Evolutionary conservation across 2,113 vertebrate genomes (phyloP).

Genomic region (Microtus pennsylvanicus): DNA sequence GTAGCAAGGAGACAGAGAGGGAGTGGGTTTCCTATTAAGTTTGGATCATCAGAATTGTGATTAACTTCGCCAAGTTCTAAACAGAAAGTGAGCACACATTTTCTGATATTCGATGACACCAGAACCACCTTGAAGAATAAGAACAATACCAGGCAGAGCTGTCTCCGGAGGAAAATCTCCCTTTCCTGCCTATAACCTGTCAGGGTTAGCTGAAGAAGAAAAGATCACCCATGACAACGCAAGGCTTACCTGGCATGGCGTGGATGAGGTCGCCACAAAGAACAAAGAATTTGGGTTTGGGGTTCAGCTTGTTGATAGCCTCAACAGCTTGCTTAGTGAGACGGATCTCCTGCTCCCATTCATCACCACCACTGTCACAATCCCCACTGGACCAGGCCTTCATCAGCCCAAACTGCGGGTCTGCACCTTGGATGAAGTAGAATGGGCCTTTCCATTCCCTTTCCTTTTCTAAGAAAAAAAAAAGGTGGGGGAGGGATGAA

Average conservation of each 20-base stretch:
- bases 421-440: conserved; percentile 96
- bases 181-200: neutral
- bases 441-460: conserved; percentile 93
- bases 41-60: conserved; percentile 47
- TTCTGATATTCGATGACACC: conserved; percentile 23
- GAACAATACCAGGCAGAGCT: neutral
- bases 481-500: neutral
- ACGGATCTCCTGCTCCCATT: conserved; percentile 94
- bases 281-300: conserved; percentile 93
- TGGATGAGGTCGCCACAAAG: conserved; percentile 96
- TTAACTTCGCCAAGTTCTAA: conserved; percentile 54
- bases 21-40: conserved; percentile 13
- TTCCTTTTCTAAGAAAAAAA: conserved; percentile 85
- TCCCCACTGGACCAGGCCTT: conserved; percentile 94
- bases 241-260: conserved; percentile 94
- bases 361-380: conserved; percentile 90
- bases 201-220: neutral
- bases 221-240: accelerated
- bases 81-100: conserved; percentile 23
- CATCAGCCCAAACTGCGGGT: conserved; percentile 97
- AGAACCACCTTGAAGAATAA: neutral
- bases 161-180: neutral
- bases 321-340: conserved; percentile 92
- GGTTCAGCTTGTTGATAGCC: conserved; percentile 91
- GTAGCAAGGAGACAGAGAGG: neutral